Evolutionary conservation across 1,140 invertebrate genomes (phyloP).

Genomic region (Atta texana): DNA sequence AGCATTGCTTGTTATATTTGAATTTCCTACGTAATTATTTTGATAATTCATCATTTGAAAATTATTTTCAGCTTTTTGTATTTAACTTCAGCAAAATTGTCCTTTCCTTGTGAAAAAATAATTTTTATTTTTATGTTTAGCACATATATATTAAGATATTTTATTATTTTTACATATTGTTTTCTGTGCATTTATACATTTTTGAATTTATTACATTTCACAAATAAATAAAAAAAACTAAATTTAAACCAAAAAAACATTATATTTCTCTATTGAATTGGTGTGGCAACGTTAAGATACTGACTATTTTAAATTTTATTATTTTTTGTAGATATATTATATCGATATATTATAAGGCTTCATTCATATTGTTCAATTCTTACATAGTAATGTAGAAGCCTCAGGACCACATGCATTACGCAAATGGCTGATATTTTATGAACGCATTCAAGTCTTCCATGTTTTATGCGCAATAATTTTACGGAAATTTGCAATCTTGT

Average conservation of each 20-base stretch:
- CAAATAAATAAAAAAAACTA: too few species aligned
- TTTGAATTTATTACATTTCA: too few species aligned
- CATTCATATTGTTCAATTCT: not conserved
- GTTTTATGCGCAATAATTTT: conserved; percentile 59
- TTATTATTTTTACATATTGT: too few species aligned
- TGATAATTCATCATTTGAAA: too few species aligned
- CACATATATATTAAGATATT: not conserved
- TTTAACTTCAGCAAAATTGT: too few species aligned
- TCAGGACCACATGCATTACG: conserved; percentile 30
- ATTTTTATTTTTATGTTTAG: not conserved
- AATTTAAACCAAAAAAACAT: too few species aligned
- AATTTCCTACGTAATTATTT: too few species aligned
- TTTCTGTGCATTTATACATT: too few species aligned
- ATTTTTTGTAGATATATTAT: not conserved
- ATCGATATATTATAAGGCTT: not conserved
- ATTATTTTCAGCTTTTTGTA: too few species aligned
- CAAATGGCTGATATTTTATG: conserved; percentile 47
- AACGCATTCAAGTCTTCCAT: conserved; percentile 12
- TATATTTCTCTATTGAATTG: not conserved
- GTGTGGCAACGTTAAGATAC: not conserved
- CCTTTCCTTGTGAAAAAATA: too few species aligned
- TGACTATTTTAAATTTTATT: not conserved
- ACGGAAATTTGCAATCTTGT: conserved; percentile 4
- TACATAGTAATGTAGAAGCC: conserved; percentile 32
- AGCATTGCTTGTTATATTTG: too few species aligned